Conservation (phyloP, 2,888 invertebrate genomes). For the Laspeyria flexula region DNA sequence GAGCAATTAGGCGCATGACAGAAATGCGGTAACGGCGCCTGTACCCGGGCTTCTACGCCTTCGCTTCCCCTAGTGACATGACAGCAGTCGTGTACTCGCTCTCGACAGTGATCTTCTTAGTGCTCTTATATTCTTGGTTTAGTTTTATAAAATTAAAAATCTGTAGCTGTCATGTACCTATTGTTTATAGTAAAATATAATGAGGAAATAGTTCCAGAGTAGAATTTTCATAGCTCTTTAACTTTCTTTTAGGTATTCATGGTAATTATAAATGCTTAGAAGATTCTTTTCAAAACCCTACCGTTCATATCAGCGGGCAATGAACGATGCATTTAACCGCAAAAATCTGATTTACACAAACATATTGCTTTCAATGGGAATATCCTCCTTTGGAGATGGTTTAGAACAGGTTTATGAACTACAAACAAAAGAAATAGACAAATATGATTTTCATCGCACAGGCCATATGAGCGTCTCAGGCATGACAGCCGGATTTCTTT, state of each 20-base stretch:
- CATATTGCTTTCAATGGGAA: constrained; percentile 89
- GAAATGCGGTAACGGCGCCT: too few species aligned
- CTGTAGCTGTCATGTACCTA: too few species aligned
- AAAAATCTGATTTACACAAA: constrained; percentile 93
- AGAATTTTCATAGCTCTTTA: constrained; percentile 26
- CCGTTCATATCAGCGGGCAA: constrained; percentile 55
- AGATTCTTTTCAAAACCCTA: constrained; percentile 61
- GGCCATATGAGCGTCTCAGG: constrained; percentile 92
- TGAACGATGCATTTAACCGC: constrained; percentile 80
- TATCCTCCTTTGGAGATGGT: constrained; percentile 92
- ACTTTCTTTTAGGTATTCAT: constrained; percentile 63
- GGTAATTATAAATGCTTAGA: constrained; percentile 54
- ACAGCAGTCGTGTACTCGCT: too few species aligned
- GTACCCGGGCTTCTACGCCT: too few species aligned
- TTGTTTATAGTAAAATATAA: too few species aligned
- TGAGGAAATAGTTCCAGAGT: constrained; percentile 39
- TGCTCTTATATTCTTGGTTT: too few species aligned
- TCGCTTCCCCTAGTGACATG: too few species aligned
- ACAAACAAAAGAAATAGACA: constrained; percentile 80
- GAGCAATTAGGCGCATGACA: too few species aligned
- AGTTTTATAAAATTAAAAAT: too few species aligned
- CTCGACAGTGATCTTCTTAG: too few species aligned
- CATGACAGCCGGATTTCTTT: constrained; percentile 90
- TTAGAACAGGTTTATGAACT: constrained; percentile 93
- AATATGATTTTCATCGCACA: constrained; percentile 88